Conservation (phyloP, 2,797 vertebrate genomes). For the Xenopus petersii region DNA sequence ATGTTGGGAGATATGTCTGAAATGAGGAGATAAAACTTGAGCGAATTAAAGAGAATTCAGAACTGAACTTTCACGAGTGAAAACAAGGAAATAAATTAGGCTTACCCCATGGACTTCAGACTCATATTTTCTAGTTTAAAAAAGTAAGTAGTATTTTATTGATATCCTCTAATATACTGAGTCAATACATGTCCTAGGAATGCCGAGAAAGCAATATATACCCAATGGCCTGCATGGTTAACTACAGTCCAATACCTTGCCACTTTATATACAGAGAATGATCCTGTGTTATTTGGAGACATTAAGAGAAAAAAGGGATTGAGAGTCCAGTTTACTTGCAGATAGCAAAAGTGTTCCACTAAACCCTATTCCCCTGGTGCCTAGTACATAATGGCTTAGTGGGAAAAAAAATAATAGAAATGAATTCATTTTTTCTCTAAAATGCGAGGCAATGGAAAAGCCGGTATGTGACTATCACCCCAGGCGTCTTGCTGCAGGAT, state of each 20-base stretch:
- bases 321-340: neutral
- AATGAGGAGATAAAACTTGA: too few species aligned
- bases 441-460: neutral
- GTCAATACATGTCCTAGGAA: too few species aligned
- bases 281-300: neutral
- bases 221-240: neutral
- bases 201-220: too few species aligned
- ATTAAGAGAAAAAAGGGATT: neutral
- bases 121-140: too few species aligned
- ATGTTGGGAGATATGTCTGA: too few species aligned
- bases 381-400: neutral
- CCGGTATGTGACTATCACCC: constrained; percentile 12
- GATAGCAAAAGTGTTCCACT: constrained; percentile 2
- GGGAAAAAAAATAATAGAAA: neutral
- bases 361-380: neutral
- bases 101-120: too few species aligned
- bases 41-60: too few species aligned
- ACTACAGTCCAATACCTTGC: neutral
- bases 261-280: neutral
- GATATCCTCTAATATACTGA: too few species aligned
- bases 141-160: too few species aligned
- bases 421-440: neutral
- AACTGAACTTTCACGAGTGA: too few species aligned
- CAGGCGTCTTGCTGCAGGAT: constrained; percentile 14
- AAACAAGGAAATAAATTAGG: too few species aligned